Conservation (phyloP, 2,797 vertebrate species). For the Lepilemur ruficaudatus region DNA sequence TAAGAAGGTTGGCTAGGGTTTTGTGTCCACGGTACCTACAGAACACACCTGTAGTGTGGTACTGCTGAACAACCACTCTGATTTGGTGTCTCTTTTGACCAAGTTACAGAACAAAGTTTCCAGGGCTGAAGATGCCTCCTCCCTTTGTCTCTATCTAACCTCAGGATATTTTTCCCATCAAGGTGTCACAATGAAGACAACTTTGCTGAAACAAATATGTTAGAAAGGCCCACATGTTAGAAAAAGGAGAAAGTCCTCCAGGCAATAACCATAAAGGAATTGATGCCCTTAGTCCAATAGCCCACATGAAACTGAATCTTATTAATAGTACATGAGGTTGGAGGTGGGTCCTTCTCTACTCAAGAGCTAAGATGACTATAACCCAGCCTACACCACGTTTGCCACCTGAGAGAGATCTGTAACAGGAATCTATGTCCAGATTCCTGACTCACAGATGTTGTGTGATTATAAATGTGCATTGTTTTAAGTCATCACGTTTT, state of each 20-base stretch:
- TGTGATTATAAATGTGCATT: background rate
- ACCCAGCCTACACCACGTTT: background rate
- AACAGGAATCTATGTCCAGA: background rate
- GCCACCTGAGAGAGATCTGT: background rate
- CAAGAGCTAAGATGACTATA: background rate
- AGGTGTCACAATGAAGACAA: background rate
- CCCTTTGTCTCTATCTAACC: background rate
- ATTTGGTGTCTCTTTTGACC: no score
- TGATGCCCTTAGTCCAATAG: background rate
- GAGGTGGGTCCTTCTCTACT: background rate
- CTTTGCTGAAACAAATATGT: background rate
- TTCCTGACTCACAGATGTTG: background rate
- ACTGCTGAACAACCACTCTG: no score
- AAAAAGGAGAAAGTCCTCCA: background rate
- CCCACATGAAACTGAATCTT: background rate
- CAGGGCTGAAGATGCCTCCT: no score
- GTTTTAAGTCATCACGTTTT: background rate
- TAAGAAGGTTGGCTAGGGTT: no score
- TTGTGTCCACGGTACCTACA: no score
- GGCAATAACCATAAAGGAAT: background rate
- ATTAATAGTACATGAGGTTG: background rate
- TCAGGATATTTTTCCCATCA: background rate
- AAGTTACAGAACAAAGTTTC: no score
- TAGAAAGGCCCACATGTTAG: background rate
- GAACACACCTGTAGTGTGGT: no score